Base-by-base conservation (phyloP, 2,797 vertebrate genomes). In the Arnoldichthys spilopterus region DNA sequence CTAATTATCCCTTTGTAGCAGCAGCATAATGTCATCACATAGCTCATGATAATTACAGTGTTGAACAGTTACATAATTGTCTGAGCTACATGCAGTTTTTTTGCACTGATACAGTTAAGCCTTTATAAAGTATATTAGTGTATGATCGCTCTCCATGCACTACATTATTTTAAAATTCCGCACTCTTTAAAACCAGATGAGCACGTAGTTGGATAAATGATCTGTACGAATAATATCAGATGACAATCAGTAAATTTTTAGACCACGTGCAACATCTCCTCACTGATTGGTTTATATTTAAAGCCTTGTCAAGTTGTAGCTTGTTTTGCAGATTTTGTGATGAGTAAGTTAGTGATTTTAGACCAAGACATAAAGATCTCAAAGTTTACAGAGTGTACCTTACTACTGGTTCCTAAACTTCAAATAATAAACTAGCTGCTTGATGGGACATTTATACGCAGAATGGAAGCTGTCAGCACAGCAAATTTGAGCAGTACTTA, bases 1-100 rank as follows among this genome's bases (percentile, higher is more conserved):
- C 8, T 78, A 81, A 84, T 79, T 78, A 72, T 54, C 37, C 61
- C 62, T 64, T 54, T 69, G 76, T 68, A 75, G 58, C 54, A 75
- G 49, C 58, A 78, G 67, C 51, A 62, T 37, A 40, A 28, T 34
- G 72, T 81, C 82, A 78, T 62, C 59, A 54, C 78, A 83, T 58
- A 66, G 47, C 49, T 63, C 54, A 71, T 16, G 51, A 54, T 74
- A 83, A 78, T 78, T 73, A 77, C 66, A 78, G 72, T 30, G 66
- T 22, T n/a, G 43, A 61, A 66, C 32, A 56, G 58, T 74, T 82
- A 66, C 40, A 69, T 79, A 76, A 82, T 67, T 3, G 47, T 70
- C 62, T 40, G 62, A 37, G 34, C 34, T 22, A 0, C 24, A 49
- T 30, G 43, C 49, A 74, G 24, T 32, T 63, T 37, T 63, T 18